Percentiles rank a stretch among this genome's conserved stretches.
These are phyloP conservation scores for Hirtodrosophila duncani DNA, from an alignment of 2,888 invertebrate species.

Conservation along the genomic window DNA sequence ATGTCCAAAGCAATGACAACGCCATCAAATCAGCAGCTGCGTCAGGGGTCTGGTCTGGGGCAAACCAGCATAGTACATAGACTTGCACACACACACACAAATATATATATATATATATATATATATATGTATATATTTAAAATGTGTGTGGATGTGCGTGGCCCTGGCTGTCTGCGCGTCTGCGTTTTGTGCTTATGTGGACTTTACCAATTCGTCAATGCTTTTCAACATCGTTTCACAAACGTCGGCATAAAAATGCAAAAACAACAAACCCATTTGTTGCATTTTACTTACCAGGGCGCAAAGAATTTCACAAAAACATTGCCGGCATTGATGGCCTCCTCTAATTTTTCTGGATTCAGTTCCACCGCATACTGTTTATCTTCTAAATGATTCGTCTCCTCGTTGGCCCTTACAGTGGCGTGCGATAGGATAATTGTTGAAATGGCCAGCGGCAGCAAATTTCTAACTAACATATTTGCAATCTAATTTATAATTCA, in stretches of 20 bases:
- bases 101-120: neutral
- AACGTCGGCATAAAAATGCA: neutral
- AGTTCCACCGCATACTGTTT: slow-evolving; percentile 78
- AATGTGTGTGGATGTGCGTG: slow-evolving; percentile 8
- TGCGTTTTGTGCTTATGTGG: slow-evolving; percentile 2
- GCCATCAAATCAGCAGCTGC: too few species aligned
- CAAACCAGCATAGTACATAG: too few species aligned
- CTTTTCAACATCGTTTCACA: slow-evolving; percentile 17
- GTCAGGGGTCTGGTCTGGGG: too few species aligned
- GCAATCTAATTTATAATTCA: too few species aligned
- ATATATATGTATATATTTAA: slow-evolving; percentile 9
- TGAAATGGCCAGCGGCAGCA: slow-evolving; percentile 43
- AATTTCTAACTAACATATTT: slow-evolving; percentile 48
- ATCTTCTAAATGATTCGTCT: slow-evolving; percentile 38
- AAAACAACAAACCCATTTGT: neutral
- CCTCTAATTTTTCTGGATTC: slow-evolving; percentile 81
- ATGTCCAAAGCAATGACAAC: too few species aligned
- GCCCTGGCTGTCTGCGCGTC: neutral
- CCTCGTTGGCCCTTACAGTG: slow-evolving; percentile 23
- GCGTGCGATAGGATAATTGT: slow-evolving; percentile 30
- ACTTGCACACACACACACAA: neutral
- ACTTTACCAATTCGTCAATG: slow-evolving; percentile 1
- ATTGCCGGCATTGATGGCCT: slow-evolving; percentile 82
- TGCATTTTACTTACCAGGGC: slow-evolving; percentile 83
- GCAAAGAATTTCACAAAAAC: slow-evolving; percentile 89